phyloP scores from a whole-genome alignment of 2,797 vertebrate species.

The Coreius guichenoti region DNA sequence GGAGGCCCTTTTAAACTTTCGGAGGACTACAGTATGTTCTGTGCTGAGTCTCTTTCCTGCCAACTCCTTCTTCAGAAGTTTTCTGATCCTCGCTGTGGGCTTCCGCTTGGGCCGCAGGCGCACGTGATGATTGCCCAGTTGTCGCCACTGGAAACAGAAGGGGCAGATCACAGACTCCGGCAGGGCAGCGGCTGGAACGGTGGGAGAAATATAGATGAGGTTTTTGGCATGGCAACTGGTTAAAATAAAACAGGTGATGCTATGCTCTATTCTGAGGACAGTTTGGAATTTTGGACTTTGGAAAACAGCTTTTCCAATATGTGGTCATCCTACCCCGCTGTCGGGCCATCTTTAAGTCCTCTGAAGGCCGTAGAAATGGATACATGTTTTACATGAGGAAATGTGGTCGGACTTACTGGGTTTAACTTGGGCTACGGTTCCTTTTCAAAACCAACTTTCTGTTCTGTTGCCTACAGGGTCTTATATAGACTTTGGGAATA shows the following conservation, averaged over 20 bases:
- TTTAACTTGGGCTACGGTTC: background rate
- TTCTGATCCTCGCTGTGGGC: slow-evolving; percentile 78
- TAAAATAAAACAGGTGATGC: slow-evolving; percentile 37
- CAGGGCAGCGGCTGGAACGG: slow-evolving; percentile 57
- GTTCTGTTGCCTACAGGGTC: background rate
- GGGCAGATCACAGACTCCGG: slow-evolving; percentile 75
- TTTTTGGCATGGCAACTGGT: slow-evolving; percentile 17
- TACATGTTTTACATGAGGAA: slow-evolving; percentile 29
- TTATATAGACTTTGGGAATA: slow-evolving; percentile 5
- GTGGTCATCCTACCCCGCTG: slow-evolving; percentile 10
- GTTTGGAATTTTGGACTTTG: slow-evolving; percentile 45
- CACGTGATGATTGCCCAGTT: slow-evolving; percentile 79
- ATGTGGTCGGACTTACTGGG: slow-evolving; percentile 2
- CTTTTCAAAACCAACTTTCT: slow-evolving; percentile 2
- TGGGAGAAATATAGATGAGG: background rate
- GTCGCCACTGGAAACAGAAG: slow-evolving; percentile 87
- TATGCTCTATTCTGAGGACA: slow-evolving; percentile 38
- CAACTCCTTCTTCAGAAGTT: slow-evolving; percentile 78
- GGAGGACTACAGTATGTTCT: slow-evolving; percentile 82
- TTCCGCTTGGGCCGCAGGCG: slow-evolving; percentile 85
- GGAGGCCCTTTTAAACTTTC: slow-evolving; percentile 81
- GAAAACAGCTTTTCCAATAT: slow-evolving; percentile 31
- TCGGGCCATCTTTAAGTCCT: slow-evolving; percentile 13
- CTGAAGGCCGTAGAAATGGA: background rate
- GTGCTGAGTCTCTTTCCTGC: slow-evolving; percentile 80